Percentiles rank a stretch among this genome's conserved stretches.
These are phyloP conservation scores for Salvelinus sp. DNA, from an alignment of 2,113 vertebrate genomes.

Conservation along the genomic window DNA sequence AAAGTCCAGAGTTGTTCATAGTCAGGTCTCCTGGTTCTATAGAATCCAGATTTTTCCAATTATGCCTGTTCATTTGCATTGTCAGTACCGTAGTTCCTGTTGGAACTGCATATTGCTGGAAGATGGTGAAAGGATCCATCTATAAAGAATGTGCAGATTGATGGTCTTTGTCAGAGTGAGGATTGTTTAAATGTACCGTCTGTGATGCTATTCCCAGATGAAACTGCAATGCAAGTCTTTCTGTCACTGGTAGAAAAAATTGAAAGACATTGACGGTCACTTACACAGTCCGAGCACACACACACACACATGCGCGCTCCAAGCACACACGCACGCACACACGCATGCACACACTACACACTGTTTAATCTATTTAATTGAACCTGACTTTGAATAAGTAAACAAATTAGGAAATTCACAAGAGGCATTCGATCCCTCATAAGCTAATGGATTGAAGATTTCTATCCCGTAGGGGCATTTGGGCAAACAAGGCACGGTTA, in stretches of 20 bases:
- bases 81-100: neutral
- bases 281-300: slow-evolving; percentile 17
- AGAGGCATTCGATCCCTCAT: slow-evolving; percentile 72
- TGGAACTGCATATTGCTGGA: slow-evolving; percentile 3
- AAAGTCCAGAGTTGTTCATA: no score
- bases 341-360: slow-evolving; percentile 18
- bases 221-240: neutral
- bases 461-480: slow-evolving; percentile 68
- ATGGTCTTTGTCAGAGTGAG: neutral
- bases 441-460: slow-evolving; percentile 77
- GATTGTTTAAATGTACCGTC: neutral
- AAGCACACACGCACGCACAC: slow-evolving; percentile 9
- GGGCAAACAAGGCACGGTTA: slow-evolving; percentile 74
- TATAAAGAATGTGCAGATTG: neutral
- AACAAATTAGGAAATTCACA: slow-evolving; percentile 77
- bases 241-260: slow-evolving; percentile 2
- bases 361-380: slow-evolving; percentile 72
- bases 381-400: slow-evolving; percentile 76
- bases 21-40: no score
- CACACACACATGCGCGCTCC: neutral
- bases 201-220: neutral
- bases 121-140: neutral
- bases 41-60: no score
- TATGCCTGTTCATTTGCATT: neutral
- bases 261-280: slow-evolving; percentile 10